A percentile compares a stretch with the other conserved stretches of the same genome.
Conservation (phyloP, 2,113 vertebrate genomes). For the Dendropsophus ebraccatus region DNA sequence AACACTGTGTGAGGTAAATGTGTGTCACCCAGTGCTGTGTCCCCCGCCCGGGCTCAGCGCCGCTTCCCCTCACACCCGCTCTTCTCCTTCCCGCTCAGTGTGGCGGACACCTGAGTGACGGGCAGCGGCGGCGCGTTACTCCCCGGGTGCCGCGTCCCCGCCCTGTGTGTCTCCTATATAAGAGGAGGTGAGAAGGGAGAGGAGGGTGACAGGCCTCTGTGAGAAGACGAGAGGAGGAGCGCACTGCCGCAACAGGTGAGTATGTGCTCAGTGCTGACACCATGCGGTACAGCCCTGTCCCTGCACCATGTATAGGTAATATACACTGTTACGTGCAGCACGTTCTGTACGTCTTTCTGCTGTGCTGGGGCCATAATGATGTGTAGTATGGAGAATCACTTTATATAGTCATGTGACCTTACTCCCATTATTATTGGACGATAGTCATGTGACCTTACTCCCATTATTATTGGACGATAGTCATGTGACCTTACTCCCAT, state of each 20-base stretch:
- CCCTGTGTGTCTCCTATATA: constrained; percentile 13
- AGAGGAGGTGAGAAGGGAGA: neutral
- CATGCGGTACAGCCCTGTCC: neutral
- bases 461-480: no score
- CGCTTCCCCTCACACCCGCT: neutral
- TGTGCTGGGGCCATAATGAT: neutral
- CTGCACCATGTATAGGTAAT: neutral
- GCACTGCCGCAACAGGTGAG: neutral
- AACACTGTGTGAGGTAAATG: no score
- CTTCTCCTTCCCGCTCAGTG: constrained; percentile 18
- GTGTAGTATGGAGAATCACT: no score
- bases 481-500: no score
- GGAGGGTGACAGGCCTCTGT: neutral
- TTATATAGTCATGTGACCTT: no score
- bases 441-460: no score
- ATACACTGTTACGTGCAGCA: no score
- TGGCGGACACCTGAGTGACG: neutral
- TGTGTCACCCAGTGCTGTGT: no score
- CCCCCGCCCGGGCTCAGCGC: neutral
- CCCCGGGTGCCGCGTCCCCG: neutral
- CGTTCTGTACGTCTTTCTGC: no score
- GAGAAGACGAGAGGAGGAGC: neutral
- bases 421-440: no score
- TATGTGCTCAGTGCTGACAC: neutral
- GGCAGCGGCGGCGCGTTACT: neutral